Base-by-base conservation (phyloP, 2,888 invertebrate species). In the Parnassius smintheus region DNA sequence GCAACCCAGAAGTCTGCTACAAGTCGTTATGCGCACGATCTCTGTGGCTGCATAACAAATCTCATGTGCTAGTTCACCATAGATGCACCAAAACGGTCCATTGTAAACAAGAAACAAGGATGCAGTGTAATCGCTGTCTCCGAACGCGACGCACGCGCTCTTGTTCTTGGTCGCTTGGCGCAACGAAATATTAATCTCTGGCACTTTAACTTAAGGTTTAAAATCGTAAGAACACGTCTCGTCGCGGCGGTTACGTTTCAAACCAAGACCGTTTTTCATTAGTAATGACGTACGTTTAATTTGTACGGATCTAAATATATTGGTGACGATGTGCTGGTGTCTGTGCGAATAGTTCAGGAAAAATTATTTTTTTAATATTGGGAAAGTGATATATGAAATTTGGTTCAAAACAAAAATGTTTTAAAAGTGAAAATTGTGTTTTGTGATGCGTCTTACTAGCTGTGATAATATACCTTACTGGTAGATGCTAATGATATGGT, bases 111-210 rank as follows among this genome's bases (percentile, higher is more conserved):
- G 49, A 13, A 49, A 35, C 35, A 79, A 76, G 61, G 68, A 64
- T 59, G 59, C 59, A 85, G 85, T 85, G 67, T 72, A 68, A 68
- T 75, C 70, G 72, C 70, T 71, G 66, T 69, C 69, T 73, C 68
- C 42, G 61, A 25, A 48, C 59, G 56, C 49, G 49, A 65, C 71
- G 72, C 65, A 64, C 72, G 73, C 62, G 65, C 62, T 72, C 66
- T 71, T 73, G 67, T 67, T 67, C 77, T 70, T 76, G 73, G 74
- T 75, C 72, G 71, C 59, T 12, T 63, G 56, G 49, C 55, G 50
- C 12, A 9, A 12, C 13, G 41, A 42, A 2, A 25, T 12, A 13
- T 41, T 48, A 18, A 44, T 11, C 55, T 35, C 9, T 52, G 22
- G 48, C 11, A 0, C 56, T 2, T 46, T 10, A 0, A 22, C 0